Evolutionary conservation across 2,888 invertebrate species (phyloP).

Genomic region (Synergus japonicus): DNA sequence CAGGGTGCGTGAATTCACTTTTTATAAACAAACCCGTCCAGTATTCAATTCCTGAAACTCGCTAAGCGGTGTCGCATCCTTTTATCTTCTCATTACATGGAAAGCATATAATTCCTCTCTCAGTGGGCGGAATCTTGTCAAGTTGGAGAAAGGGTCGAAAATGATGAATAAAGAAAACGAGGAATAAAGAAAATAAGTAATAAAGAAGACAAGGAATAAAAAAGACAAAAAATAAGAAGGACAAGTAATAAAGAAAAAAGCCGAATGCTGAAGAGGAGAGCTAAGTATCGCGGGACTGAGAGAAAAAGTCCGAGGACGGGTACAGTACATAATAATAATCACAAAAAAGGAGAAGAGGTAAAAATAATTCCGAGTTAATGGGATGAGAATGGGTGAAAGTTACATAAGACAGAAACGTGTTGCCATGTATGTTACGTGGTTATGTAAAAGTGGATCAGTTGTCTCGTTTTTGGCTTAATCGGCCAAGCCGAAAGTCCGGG

Average conservation of each 20-base stretch:
- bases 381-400: slow-evolving; percentile 38
- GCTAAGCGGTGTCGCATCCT: not conserved
- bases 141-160: not conserved
- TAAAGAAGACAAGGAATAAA: too few relatives aligned
- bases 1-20: not conserved
- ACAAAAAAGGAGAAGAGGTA: not conserved
- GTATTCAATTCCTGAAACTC: not conserved
- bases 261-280: not conserved
- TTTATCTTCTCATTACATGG: slow-evolving; percentile 2
- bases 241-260: not conserved
- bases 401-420: slow-evolving; percentile 31
- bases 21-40: not conserved
- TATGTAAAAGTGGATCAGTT: slow-evolving; percentile 33
- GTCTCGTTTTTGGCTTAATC: slow-evolving; percentile 10
- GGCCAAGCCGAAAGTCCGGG: slow-evolving; percentile 7
- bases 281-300: not conserved
- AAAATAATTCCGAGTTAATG: slow-evolving; percentile 29
- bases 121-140: not conserved
- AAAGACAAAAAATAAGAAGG: too few relatives aligned
- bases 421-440: slow-evolving; percentile 11
- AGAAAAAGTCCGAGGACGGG: slow-evolving; percentile 18
- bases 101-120: not conserved
- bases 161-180: not conserved
- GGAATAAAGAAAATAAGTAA: not conserved
- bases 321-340: not conserved